phyloP scores from a whole-genome alignment of 2,797 vertebrate species.

The Phalloptychus januarius region DNA sequence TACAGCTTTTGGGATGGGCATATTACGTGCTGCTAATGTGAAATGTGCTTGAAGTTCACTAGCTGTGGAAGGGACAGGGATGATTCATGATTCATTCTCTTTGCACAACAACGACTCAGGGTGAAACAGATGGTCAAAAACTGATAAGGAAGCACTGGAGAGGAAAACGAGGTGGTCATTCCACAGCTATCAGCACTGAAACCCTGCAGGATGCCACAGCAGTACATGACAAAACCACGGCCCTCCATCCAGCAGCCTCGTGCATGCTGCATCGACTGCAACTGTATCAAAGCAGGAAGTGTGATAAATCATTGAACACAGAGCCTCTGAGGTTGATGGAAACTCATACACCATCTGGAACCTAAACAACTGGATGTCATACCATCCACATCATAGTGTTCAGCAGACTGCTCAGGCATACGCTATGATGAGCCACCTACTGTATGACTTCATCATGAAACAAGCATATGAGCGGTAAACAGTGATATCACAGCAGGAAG shows the following conservation, averaged over 20 bases:
- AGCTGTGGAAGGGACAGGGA: constrained; percentile 22
- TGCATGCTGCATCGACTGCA: constrained; percentile 34
- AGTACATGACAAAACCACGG: constrained; percentile 36
- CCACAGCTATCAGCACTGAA: constrained; percentile 41
- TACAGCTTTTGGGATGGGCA: neutral
- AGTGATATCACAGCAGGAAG: neutral
- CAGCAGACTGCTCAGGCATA: constrained; percentile 19
- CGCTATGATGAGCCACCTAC: constrained; percentile 12
- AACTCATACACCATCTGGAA: constrained; percentile 53
- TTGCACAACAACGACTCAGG: constrained; percentile 17
- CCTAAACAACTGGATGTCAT: constrained; percentile 52
- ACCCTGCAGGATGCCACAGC: constrained; percentile 29
- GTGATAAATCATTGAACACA: constrained; percentile 64
- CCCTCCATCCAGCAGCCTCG: constrained; percentile 8
- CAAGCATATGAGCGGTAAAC: constrained; percentile 14
- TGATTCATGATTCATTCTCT: constrained; percentile 13
- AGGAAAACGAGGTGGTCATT: constrained; percentile 30
- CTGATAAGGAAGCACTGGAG: constrained; percentile 17
- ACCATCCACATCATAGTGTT: constrained; percentile 20
- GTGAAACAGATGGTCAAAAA: constrained; percentile 15
- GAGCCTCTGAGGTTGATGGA: constrained; percentile 44
- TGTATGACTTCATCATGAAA: constrained; percentile 43
- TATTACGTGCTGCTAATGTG: constrained; percentile 4
- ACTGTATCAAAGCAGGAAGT: constrained; percentile 62
- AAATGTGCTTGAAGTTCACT: constrained; percentile 14